A percentile compares a stretch with the other conserved stretches of the same genome.
phyloP scores from a whole-genome alignment of 2,888 invertebrate species.

The Perizoma flavofasciatum region DNA sequence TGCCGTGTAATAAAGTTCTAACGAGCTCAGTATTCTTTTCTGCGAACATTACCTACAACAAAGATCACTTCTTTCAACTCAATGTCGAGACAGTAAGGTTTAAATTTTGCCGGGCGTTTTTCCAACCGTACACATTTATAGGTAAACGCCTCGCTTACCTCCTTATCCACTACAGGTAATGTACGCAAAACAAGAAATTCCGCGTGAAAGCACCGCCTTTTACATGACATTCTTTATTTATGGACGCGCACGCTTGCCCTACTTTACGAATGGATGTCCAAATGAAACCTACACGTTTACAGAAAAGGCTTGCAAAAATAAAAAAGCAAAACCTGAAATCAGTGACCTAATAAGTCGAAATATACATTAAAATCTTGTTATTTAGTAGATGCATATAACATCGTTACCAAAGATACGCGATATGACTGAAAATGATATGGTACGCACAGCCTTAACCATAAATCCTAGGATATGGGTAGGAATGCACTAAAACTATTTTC shows the following conservation, averaged over 20 bases:
- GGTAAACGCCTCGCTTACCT: conserved; percentile 30
- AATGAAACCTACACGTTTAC: conserved; percentile 51
- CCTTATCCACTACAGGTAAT: conserved; percentile 43
- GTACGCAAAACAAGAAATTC: conserved; percentile 54
- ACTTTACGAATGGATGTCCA: conserved; percentile 61
- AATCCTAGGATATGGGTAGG: too few species aligned
- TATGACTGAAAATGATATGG: too few species aligned
- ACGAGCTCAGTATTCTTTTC: conserved; percentile 30
- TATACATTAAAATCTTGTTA: too few species aligned
- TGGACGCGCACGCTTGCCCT: conserved; percentile 58
- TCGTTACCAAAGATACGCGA: too few species aligned
- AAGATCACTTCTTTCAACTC: conserved; percentile 1
- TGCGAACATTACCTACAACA: conserved; percentile 25
- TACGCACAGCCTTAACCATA: too few species aligned
- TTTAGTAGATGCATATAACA: too few species aligned
- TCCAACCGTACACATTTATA: conserved; percentile 21
- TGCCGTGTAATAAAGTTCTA: conserved; percentile 37
- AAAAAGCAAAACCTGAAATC: conserved; percentile 5
- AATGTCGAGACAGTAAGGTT: conserved; percentile 12
- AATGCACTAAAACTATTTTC: too few species aligned
- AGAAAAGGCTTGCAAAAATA: conserved; percentile 38
- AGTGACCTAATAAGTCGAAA: too few species aligned
- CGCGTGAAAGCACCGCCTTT: conserved; percentile 51
- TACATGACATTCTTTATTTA: conserved; percentile 66
- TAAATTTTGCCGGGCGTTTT: conserved; percentile 6